Evolutionary conservation across 2,888 invertebrate species (phyloP), one percentile per base, ranked within the genome.

Genomic region (Drosophila buzzatii): DNA sequence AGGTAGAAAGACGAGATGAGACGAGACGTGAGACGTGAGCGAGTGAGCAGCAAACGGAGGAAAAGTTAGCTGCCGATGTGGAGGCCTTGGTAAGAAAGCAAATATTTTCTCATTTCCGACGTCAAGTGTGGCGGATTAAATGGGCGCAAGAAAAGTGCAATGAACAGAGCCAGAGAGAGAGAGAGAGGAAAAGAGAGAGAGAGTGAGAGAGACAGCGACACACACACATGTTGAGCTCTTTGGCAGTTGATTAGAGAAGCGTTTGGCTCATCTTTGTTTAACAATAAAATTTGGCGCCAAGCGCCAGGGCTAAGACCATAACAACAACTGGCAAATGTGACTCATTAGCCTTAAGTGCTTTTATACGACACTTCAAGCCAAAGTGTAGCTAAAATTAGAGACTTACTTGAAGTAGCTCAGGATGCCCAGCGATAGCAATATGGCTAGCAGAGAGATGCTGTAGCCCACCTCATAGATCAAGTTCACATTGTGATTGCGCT

Each of bases 331-430:
- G 68, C 57, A 57, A 68, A 62, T 61, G 56, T 35, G 67, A 51
- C 73, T 78, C 76, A 74, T 80, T 85, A 76, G 65, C 58, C 56
- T 52, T 73, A 68, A 83, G 76, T 88, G 80, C 68, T 70, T 76
- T 75, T 56, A 10, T 16, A 27, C 39, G 37, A 23, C 55, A 53
- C 2, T 9, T 27, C 3, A 23, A 23, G 27, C 27, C 10, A n/a
- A n/a, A 18, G 39, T 23, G 41, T 27, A 27, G 16, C 18, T 41
- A 27, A n/a, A n/a, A 12, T 18, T 53, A 10, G 52, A 16, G 52
- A 94, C 96, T 96, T 94, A 98, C 98, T 96, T 96, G 94, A 98
- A 98, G 93, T 97, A 97, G 85, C 95, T 95, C 79, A 98, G 95
- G 82, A 98, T 96, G 79, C 94, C 95, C 73, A 98, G 94, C 2